Percentiles rank a stretch among this genome's conserved stretches.
Conservation (phyloP, 2,113 vertebrate genomes). For the Zingel zingel region DNA sequence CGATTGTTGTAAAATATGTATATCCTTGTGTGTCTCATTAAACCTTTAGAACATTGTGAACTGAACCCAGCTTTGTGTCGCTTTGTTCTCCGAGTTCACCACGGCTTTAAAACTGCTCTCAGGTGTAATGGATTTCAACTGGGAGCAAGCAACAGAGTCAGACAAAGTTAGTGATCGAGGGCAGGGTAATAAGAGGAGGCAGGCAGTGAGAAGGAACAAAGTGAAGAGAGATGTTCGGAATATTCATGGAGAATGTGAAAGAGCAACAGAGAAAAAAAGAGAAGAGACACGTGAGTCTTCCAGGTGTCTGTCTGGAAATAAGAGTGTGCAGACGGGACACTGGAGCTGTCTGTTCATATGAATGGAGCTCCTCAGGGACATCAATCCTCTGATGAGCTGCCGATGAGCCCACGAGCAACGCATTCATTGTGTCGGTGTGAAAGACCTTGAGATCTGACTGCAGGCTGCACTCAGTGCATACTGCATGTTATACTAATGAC, state of each 20-base stretch:
- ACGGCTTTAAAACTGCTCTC: not conserved
- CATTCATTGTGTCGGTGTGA: not conserved
- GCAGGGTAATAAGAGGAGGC: not conserved
- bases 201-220: slow-evolving; percentile 10
- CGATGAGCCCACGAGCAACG: not conserved
- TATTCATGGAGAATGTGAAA: not conserved
- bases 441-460: slow-evolving; percentile 7
- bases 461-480: not conserved
- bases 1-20: no score
- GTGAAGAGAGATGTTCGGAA: not conserved
- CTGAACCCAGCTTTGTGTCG: no score
- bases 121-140: slow-evolving; percentile 38
- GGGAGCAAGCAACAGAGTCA: not conserved
- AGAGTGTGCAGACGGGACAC: slow-evolving; percentile 5
- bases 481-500: no score
- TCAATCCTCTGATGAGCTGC: slow-evolving; percentile 12
- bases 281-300: slow-evolving; percentile 17
- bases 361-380: slow-evolving; percentile 10
- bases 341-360: slow-evolving; percentile 13
- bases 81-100: no score
- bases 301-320: slow-evolving; percentile 38
- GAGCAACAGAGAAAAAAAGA: not conserved
- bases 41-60: no score
- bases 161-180: slow-evolving; percentile 3
- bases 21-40: no score